These are phyloP conservation scores for Naja naja DNA, from an alignment of 2,113 vertebrate species.

Conservation along the genomic window DNA sequence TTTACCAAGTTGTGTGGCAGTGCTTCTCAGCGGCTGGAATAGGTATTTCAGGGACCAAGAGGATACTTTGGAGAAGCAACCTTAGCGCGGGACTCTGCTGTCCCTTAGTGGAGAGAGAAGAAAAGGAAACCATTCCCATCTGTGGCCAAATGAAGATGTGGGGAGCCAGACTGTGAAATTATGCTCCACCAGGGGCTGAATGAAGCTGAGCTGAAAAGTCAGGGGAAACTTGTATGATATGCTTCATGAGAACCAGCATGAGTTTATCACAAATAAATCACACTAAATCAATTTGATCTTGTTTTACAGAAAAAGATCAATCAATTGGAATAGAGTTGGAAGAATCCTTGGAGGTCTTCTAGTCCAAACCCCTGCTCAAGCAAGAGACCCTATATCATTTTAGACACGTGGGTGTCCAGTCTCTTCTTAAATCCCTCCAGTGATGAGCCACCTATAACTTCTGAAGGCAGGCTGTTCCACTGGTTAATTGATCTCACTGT, in stretches of 20 bases:
- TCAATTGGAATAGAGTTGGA: neutral
- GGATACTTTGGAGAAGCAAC: rapidly evolving
- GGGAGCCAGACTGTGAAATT: neutral
- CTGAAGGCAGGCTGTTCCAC: too few species aligned
- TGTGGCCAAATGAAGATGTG: neutral
- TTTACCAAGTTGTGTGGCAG: neutral
- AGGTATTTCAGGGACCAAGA: rapidly evolving
- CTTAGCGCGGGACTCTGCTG: constrained; percentile 41
- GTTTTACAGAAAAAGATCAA: neutral
- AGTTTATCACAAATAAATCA: neutral
- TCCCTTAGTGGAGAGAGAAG: constrained; percentile 44
- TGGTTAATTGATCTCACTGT: too few species aligned
- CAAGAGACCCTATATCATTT: too few species aligned
- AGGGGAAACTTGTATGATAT: neutral
- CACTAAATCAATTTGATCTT: neutral
- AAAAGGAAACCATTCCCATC: neutral
- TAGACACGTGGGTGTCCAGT: too few species aligned
- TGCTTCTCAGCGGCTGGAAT: constrained; percentile 24
- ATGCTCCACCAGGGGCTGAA: neutral
- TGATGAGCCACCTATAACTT: too few species aligned
- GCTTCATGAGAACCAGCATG: neutral
- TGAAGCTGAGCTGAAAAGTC: neutral
- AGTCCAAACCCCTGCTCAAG: too few species aligned
- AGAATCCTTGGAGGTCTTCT: too few species aligned
- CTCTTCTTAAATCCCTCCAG: too few species aligned